phyloP scores from a whole-genome alignment of 2,797 vertebrate genomes.

The Prionace glauca region DNA sequence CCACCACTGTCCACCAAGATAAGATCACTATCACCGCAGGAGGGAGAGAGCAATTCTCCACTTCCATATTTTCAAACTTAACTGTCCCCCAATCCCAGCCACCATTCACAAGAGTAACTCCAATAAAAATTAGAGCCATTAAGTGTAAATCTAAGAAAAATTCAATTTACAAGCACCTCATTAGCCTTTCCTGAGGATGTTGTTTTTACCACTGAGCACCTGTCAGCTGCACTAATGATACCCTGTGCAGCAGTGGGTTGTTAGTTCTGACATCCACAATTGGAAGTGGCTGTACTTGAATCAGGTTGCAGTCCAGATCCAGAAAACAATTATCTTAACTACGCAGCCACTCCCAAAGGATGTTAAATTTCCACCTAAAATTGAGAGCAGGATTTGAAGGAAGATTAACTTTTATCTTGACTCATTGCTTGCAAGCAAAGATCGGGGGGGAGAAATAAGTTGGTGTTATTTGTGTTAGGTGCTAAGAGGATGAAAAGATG shows the following conservation, averaged over 20 bases:
- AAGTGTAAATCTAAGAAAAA: not conserved
- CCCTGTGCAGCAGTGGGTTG: too few relatives aligned
- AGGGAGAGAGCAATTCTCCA: not conserved
- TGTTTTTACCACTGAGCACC: not conserved
- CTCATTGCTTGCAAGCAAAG: not conserved
- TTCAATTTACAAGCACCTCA: not conserved
- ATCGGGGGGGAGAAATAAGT: not conserved
- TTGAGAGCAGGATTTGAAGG: not conserved
- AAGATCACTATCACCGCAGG: not conserved
- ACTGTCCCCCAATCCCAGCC: not conserved
- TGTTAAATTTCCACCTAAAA: not conserved
- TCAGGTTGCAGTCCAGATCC: not conserved
- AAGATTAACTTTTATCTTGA: not conserved
- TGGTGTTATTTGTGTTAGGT: not conserved
- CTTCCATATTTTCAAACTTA: not conserved
- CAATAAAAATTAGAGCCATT: not conserved
- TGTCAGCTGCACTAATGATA: not conserved
- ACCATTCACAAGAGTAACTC: not conserved
- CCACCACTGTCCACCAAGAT: too few relatives aligned
- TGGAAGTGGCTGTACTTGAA: not conserved
- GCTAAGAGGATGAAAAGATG: not conserved
- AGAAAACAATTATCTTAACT: too few relatives aligned
- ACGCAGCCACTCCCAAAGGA: not conserved
- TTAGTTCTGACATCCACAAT: not conserved
- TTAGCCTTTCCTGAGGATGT: not conserved